Evolutionary conservation across 2,888 invertebrate genomes (phyloP), one percentile per base, ranked within the genome.

Genomic region (Acanthosepion lycidas): DNA sequence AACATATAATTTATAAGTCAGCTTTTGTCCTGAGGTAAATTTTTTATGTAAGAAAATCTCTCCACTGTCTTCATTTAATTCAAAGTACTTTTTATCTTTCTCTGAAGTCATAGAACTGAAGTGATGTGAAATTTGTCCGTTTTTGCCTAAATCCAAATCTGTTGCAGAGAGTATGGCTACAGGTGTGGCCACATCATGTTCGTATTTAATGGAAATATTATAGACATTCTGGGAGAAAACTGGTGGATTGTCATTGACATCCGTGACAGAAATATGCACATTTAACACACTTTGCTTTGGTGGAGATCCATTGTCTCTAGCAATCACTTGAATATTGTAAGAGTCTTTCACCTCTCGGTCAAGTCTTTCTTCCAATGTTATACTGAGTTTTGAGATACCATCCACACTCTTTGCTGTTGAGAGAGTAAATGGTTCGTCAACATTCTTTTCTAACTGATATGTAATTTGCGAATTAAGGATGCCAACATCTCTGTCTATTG

Each of bases 31-130:
- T 33, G 78, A n/a, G 33, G 78, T n/a, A 23, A 78, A n/a, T 78
- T 78, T 78, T n/a, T n/a, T 78, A 78, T 78, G 78, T n/a, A 78
- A 33, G 78, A 78, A 78, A n/a, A 78, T n/a, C 78, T 78, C 78
- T 5, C 78, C 78, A 78, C n/a, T n/a, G 78, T 9, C n/a, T 78
- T 78, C 78, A 33, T 78, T 78, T 78, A 78, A n/a, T 78, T 78
- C 78, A 78, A 78, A 78, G 78, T 78, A 33, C 78, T 78, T 78
- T 78, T 78, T 78, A 78, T 78, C 78, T 78, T 78, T 78, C 78
- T 78, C 78, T 78, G 78, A 78, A n/a, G 78, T 78, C n/a, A 33
- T 78, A 78, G 78, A n/a, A 33, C 78, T 33, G 33, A 78, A 78
- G 78, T 78, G 78, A n/a, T 78, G 78, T 12, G n/a, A 33, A 78